Evolutionary conservation across 1,140 invertebrate species (phyloP).

Genomic region (Drosophila littoralis): DNA sequence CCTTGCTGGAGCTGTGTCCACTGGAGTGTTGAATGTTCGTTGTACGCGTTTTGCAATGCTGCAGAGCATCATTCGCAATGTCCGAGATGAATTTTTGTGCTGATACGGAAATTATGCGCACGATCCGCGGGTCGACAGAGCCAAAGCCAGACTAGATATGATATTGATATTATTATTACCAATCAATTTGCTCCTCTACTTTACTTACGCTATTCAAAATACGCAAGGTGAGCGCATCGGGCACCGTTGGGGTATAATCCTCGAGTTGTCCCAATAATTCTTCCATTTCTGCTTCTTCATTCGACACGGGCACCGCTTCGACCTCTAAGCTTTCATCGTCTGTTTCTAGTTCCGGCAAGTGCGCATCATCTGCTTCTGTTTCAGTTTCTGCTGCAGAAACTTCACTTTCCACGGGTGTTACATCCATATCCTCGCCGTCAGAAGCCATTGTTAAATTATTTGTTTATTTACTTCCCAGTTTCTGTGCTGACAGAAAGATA

Average conservation of each 20-base stretch:
- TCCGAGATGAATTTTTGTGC: constrained; percentile 99
- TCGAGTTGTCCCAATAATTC: constrained; percentile 90
- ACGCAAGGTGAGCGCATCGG: constrained; percentile 90
- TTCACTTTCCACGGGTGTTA: constrained; percentile 56
- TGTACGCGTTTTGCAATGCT: constrained; percentile 96
- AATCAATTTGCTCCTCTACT: background rate
- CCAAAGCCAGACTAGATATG: constrained; percentile 91
- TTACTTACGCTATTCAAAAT: constrained; percentile 88
- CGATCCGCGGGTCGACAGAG: constrained; percentile 93
- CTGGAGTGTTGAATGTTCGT: constrained; percentile 87
- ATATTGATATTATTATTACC: background rate
- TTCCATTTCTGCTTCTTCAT: constrained; percentile 61
- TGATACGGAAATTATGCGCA: constrained; percentile 94
- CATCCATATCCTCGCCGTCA: constrained; percentile 54
- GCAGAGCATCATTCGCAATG: constrained; percentile 98
- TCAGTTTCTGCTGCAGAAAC: constrained; percentile 59
- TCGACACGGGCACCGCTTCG: constrained; percentile 48
- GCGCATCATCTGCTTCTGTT: constrained; percentile 36
- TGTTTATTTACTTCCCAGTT: background rate
- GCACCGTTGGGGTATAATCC: constrained; percentile 88
- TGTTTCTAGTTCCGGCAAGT: constrained; percentile 38
- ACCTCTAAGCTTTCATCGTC: constrained; percentile 61
- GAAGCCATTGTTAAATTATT: constrained; percentile 52
- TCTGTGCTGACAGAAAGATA: background rate
- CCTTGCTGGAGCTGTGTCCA: constrained; percentile 76